Conservation (phyloP, 92 coral and sea anemone genomes). For the Anthopleura xanthogrammica region DNA sequence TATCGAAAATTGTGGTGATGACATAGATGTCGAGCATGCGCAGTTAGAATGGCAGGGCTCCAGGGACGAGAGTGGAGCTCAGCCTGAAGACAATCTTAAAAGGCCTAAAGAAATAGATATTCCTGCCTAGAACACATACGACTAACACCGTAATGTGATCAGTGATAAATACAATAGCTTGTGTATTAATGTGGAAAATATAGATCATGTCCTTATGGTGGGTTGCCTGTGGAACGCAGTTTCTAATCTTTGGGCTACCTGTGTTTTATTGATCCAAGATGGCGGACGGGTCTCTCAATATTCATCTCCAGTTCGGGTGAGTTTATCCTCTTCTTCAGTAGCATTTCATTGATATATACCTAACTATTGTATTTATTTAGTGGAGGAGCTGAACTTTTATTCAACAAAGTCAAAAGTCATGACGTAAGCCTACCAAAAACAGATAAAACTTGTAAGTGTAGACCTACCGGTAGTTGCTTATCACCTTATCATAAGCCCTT, state of each 20-base stretch:
- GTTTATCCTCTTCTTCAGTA: not conserved
- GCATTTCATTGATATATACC: not conserved
- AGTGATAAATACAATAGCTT: too few relatives aligned
- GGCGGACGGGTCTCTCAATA: constrained; percentile 83
- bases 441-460: constrained; percentile 68
- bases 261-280: constrained; percentile 49
- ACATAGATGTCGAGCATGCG: too few relatives aligned
- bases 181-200: too few relatives aligned
- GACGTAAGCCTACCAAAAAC: constrained; percentile 56
- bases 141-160: too few relatives aligned
- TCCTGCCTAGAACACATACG: too few relatives aligned
- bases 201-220: not conserved
- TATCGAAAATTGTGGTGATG: too few relatives aligned
- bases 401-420: constrained; percentile 85
- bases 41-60: too few relatives aligned
- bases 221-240: not conserved
- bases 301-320: constrained; percentile 83
- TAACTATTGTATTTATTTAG: constrained; percentile 27
- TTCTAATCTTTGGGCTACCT: constrained; percentile 3
- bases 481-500: too few relatives aligned
- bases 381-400: constrained; percentile 96
- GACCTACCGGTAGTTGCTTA: too few relatives aligned
- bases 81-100: too few relatives aligned
- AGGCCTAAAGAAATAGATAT: too few relatives aligned
- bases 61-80: too few relatives aligned